phyloP scores from a whole-genome alignment of 2,113 vertebrate genomes.

The Pandion haliaetus region DNA sequence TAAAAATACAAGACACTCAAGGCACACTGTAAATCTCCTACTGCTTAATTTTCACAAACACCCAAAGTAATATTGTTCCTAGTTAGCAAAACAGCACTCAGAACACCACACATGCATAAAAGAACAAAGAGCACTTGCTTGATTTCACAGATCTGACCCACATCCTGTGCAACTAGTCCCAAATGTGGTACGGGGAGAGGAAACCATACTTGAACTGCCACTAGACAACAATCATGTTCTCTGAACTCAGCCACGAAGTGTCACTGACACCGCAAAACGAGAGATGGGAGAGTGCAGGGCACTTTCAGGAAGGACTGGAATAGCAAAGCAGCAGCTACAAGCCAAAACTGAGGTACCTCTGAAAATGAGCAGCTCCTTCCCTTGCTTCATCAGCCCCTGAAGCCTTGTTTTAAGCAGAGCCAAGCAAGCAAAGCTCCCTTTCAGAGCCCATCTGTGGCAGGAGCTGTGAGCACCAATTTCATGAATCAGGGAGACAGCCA shows the following conservation, averaged over 20 bases:
- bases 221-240: neutral
- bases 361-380: neutral
- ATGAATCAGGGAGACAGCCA: neutral
- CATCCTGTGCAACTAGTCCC: slow-evolving; percentile 33
- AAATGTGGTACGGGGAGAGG: neutral
- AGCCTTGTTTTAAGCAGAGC: neutral
- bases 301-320: neutral
- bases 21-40: neutral
- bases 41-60: neutral
- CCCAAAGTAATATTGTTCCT: neutral
- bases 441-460: neutral
- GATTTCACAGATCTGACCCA: slow-evolving; percentile 38
- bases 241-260: neutral
- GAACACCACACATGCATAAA: neutral
- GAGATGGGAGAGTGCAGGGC: neutral
- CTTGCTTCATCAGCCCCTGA: neutral
- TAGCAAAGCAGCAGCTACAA: neutral
- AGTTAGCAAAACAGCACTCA: neutral
- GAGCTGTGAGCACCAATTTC: neutral
- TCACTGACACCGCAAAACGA: neutral
- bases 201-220: neutral
- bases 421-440: slow-evolving; percentile 21
- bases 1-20: neutral
- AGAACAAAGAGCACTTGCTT: neutral
- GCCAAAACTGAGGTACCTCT: neutral